Evolutionary conservation across 2,888 invertebrate species (phyloP).

Genomic region (Chorisops tibialis): DNA sequence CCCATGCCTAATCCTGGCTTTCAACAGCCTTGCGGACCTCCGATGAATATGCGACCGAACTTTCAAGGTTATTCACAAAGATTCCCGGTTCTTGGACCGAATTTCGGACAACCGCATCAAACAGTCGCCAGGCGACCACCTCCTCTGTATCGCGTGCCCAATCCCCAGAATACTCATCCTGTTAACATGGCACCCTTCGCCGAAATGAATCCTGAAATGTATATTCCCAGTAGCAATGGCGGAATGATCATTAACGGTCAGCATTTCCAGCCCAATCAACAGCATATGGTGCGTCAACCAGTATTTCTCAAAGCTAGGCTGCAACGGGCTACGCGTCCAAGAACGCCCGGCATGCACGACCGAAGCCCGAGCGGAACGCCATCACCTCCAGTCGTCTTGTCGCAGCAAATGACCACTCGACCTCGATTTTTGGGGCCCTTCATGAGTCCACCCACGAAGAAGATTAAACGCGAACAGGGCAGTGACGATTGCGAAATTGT

Average conservation of each 20-base stretch:
- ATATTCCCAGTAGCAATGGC: constrained; percentile 27
- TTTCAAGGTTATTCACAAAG: constrained; percentile 1
- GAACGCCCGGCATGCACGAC: constrained; percentile 21
- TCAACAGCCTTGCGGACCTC: constrained; percentile 5
- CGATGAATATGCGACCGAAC: constrained; percentile 18
- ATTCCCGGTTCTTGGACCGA: not conserved
- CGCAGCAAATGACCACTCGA: constrained; percentile 33
- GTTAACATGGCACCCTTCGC: constrained; percentile 30
- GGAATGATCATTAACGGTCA: constrained; percentile 11
- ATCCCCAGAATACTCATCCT: constrained; percentile 32
- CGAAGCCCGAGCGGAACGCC: constrained; percentile 29
- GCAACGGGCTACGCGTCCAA: constrained; percentile 32
- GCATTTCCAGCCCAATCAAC: constrained; percentile 8
- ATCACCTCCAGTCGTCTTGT: constrained; percentile 33
- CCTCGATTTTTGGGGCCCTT: constrained; percentile 16
- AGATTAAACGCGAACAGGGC: constrained; percentile 54
- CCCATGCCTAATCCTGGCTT: not conserved
- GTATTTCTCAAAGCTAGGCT: constrained; percentile 36
- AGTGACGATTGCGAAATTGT: constrained; percentile 74
- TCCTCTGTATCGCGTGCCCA: constrained; percentile 22
- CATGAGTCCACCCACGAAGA: constrained; percentile 32
- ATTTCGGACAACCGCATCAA: not conserved
- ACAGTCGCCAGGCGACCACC: constrained; percentile 17
- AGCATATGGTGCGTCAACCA: constrained; percentile 35
- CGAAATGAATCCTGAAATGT: constrained; percentile 30